Percentiles rank a stretch among this genome's conserved stretches.
Conservation (phyloP, 2,113 vertebrate genomes). For the Ivindomyrus marchei region DNA sequence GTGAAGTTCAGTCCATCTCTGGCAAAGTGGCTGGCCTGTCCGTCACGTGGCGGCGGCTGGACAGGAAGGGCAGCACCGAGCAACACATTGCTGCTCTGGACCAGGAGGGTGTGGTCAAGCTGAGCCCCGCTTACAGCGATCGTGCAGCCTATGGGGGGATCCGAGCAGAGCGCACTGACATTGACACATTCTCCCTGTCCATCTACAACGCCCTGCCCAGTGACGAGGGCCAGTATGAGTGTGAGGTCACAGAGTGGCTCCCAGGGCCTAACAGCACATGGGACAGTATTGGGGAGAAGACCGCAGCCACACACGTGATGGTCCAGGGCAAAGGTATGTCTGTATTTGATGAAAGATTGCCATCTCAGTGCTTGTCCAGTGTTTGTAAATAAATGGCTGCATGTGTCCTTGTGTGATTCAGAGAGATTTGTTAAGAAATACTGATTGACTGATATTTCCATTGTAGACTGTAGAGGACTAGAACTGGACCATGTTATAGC, state of each 20-base stretch:
- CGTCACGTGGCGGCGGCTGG: conserved; percentile 73
- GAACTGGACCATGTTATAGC: background rate
- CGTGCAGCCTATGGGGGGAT: conserved; percentile 79
- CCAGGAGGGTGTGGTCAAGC: conserved; percentile 72
- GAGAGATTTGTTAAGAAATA: background rate
- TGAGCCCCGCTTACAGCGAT: conserved; percentile 68
- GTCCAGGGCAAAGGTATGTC: conserved; percentile 85
- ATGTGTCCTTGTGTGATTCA: background rate
- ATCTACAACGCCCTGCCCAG: conserved; percentile 78
- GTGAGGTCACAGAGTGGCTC: conserved; percentile 78
- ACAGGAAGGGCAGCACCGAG: conserved; percentile 60
- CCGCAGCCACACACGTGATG: conserved; percentile 60
- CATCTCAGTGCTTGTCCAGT: background rate
- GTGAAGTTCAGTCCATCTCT: conserved; percentile 61
- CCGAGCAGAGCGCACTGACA: conserved; percentile 72
- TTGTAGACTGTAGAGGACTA: background rate
- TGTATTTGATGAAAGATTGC: background rate
- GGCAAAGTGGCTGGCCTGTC: conserved; percentile 68
- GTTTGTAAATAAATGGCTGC: background rate
- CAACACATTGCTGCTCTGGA: conserved; percentile 76
- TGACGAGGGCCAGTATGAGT: conserved; percentile 83
- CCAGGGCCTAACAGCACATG: conserved; percentile 70
- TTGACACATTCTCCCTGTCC: conserved; percentile 70
- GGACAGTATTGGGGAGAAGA: conserved; percentile 78
- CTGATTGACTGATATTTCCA: background rate